These are phyloP conservation scores for Phenganax subtilis DNA, from an alignment of 92 coral and sea anemone genomes.

Conservation along the genomic window DNA sequence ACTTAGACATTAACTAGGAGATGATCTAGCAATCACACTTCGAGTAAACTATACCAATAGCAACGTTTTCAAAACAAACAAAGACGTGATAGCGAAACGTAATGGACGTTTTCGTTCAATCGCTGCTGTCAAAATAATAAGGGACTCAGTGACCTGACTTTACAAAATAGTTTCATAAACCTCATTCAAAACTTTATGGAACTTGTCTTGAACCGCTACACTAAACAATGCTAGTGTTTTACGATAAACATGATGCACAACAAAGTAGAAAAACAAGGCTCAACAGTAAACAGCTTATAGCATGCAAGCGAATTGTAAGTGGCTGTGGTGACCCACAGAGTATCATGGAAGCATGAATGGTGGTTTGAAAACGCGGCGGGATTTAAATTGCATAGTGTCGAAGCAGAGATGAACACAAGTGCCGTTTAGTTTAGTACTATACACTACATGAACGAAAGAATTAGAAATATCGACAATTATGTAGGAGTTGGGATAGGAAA, in stretches of 20 bases:
- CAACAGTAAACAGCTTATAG: conserved; percentile 31
- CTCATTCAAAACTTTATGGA: not conserved
- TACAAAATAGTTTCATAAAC: not conserved
- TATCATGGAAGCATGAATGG: conserved; percentile 7
- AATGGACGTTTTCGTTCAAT: conserved; percentile 27
- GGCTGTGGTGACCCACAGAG: conserved; percentile 31
- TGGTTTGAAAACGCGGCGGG: conserved; percentile 22
- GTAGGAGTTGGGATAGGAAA: not conserved
- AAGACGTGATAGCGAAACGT: not conserved
- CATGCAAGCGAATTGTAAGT: conserved; percentile 19
- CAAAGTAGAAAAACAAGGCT: conserved; percentile 1
- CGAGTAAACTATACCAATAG: conserved; percentile 23
- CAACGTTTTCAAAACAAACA: conserved; percentile 24
- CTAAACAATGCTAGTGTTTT: not conserved
- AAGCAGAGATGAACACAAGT: conserved; percentile 2
- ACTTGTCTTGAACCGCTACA: not conserved
- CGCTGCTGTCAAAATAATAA: conserved; percentile 19
- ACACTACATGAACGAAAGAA: not conserved
- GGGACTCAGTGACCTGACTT: not conserved
- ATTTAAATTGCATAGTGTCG: conserved; percentile 18
- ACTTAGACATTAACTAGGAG: not conserved
- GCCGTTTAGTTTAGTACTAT: not conserved
- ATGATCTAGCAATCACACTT: conserved; percentile 3
- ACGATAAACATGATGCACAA: conserved; percentile 2
- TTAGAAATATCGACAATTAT: not conserved